Conservation (phyloP, 2,888 invertebrate genomes). For the Melieria picta region DNA sequence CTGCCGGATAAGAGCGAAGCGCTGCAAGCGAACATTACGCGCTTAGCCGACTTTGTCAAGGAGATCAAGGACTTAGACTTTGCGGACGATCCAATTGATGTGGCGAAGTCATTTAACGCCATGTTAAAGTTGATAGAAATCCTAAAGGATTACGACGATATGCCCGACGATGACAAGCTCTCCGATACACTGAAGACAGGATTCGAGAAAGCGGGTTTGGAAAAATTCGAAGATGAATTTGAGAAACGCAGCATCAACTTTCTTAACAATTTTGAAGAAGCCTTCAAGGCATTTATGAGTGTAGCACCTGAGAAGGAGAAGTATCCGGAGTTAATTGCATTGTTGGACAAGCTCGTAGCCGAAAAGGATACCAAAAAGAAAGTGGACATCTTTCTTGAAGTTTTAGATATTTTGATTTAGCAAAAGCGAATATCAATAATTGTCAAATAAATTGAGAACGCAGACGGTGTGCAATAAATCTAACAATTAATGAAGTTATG, state of each 20-base stretch:
- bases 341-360: slow-evolving; percentile 10
- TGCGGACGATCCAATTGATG: neutral
- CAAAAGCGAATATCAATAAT: no score
- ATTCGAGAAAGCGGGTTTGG: slow-evolving; percentile 6
- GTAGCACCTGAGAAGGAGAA: neutral
- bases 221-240: slow-evolving; percentile 6
- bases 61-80: neutral
- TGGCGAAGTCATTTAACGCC: slow-evolving; percentile 10
- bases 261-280: no score
- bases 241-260: no score
- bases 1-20: slow-evolving; percentile 15
- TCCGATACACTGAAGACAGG: slow-evolving; percentile 12
- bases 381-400: neutral
- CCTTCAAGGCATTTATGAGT: no score
- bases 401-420: no score
- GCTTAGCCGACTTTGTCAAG: slow-evolving; percentile 17
- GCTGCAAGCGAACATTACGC: slow-evolving; percentile 19
- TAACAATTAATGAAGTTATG: no score
- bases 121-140: slow-evolving; percentile 17
- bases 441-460: no score
- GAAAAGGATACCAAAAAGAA: slow-evolving; percentile 24
- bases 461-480: no score
- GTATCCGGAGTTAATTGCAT: slow-evolving; percentile 9
- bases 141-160: slow-evolving; percentile 18
- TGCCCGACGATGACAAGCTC: slow-evolving; percentile 15